Conservation (phyloP, 2,797 vertebrate genomes). For the Hephaestus fuliginosus region DNA sequence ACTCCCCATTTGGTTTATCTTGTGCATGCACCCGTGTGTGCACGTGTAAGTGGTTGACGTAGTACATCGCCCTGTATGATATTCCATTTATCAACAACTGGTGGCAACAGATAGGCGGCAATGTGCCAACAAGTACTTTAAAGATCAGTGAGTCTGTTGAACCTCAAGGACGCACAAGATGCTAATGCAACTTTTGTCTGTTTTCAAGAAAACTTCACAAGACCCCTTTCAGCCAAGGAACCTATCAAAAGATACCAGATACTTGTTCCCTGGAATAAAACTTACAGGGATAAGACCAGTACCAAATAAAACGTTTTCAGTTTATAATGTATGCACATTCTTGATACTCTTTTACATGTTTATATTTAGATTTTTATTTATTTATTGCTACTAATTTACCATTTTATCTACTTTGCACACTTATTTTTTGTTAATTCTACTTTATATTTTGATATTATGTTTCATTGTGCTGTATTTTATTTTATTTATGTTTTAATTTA, state of each 20-base stretch:
- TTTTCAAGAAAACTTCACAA: background rate
- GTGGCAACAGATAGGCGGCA: background rate
- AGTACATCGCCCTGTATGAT: too few species aligned
- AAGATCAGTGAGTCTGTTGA: background rate
- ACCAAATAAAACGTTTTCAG: constrained; percentile 10
- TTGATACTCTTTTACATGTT: too few species aligned
- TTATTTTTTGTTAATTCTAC: too few species aligned
- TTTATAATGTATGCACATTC: background rate
- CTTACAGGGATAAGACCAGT: constrained; percentile 4
- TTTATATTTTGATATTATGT: too few species aligned
- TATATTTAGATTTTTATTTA: too few species aligned
- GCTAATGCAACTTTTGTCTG: background rate
- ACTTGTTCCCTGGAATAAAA: constrained; percentile 4
- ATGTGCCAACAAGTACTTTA: too few species aligned
- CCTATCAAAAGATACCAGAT: constrained; percentile 16
- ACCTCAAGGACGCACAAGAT: background rate
- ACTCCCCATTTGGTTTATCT: background rate
- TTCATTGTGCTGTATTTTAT: too few species aligned
- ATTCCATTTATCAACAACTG: background rate
- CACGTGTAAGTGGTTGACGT: background rate
- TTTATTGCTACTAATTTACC: too few species aligned
- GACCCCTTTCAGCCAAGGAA: background rate
- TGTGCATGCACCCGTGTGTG: background rate
- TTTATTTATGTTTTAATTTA: too few species aligned
- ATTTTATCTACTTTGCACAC: too few species aligned